Conservation (phyloP, 2,113 vertebrate species). For the Bujurquina vittata region DNA sequence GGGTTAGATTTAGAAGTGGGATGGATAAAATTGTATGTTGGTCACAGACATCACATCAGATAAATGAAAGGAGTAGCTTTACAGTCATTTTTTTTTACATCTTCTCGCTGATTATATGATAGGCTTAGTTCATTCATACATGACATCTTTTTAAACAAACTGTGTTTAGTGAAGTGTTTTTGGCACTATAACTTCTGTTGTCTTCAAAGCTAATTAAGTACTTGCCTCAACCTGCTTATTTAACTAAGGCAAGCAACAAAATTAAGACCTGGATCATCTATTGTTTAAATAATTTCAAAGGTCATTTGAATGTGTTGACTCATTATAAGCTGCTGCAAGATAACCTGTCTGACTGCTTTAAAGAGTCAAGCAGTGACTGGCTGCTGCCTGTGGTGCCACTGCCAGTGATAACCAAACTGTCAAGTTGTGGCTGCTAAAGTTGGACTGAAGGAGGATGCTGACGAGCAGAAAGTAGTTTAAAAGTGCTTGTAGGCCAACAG, state of each 20-base stretch:
- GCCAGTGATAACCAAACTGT: neutral
- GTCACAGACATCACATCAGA: neutral
- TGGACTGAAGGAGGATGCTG: neutral
- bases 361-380: neutral
- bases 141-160: neutral
- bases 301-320: slow-evolving; percentile 1
- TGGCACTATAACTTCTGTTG: neutral
- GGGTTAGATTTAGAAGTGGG: neutral
- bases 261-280: neutral
- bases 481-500: too few species aligned
- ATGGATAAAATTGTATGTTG: neutral
- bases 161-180: neutral
- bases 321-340: neutral
- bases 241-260: neutral
- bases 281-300: neutral
- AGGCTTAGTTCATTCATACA: neutral
- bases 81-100: neutral
- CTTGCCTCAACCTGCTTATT: neutral
- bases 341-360: neutral
- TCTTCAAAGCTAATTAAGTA: neutral
- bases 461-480: neutral
- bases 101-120: neutral
- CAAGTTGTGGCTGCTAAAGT: neutral
- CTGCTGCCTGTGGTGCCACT: neutral
- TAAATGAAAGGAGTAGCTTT: neutral